Base-by-base conservation (phyloP, 2,113 vertebrate genomes). In the Casuarius casuarius region DNA sequence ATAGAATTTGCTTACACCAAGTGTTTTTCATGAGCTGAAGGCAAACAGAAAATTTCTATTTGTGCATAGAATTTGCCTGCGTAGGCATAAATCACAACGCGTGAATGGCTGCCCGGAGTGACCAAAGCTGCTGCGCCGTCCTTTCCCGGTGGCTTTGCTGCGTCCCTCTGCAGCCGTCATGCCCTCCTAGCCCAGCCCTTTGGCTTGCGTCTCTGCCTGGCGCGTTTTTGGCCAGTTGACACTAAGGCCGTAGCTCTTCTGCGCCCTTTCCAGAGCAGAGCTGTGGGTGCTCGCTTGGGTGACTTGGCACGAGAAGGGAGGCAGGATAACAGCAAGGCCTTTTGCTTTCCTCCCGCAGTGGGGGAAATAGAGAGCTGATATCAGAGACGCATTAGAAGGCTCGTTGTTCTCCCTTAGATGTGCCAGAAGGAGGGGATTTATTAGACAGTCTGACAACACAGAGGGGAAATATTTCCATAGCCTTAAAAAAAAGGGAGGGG, bases 151-250 rank as follows among this genome's bases (percentile, higher is more conserved):
- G 12, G 8, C 23, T 40, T 86, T 90, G 22, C 21, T 8, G 4
- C 42, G 4, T 31, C 11, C 5, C 5, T 2, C 2, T 25, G 8
- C 17, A 65, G 40, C 25, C 2, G 4, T 5, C 7, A 1, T 2
- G 8, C 7, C 5, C 11, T 29, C 20, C 74, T 40, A 29, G 5
- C 25, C 82, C 67, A 72, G 22, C 5, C 4, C 10, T 2, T 3
- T 7, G 26, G 2, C 8, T 22, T 2, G 1, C 16, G 9, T 5
- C 42, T 10, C 26, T 12, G 28, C 20, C 28, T 29, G 54, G 17
- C 31, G 54, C 29, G 4, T 87, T 87, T 87, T 71, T 14, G 38
- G 3, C 42, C 63, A 62, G 9, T 38, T 16, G 19, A 21, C 31
- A 14, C 40, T 21, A 25, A 67, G 65, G 40, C 10, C 40, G 7